Base-by-base conservation (phyloP, 1,140 invertebrate species). In the Aphidius gifuensis region DNA sequence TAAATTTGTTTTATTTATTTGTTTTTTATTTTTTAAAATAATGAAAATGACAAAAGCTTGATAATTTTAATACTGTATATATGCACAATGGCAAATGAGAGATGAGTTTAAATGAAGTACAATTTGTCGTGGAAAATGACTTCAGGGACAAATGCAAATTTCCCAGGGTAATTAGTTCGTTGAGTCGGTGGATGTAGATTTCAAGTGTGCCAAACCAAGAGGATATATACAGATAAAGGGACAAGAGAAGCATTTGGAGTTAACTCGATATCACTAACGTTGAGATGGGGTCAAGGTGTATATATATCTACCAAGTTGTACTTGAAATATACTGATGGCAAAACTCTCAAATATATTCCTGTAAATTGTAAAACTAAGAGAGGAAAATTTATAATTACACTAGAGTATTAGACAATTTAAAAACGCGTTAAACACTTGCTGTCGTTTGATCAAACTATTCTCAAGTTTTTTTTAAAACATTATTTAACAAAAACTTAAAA, bases 341-440 rank as follows among this genome's bases (percentile, higher is more conserved):
- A 32, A 32, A 32, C 23, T 32, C 23, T 32, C 23, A 32, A 32
- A 32, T 32, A 32, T 32, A 32, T 32, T 32, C 23, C 23, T 32
- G 23, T 32, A 32, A 32, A 32, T 55, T 44, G 50, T 48, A 42
- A 47, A 50, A 39, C 53, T 56, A 50, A 49, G 70, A 71, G 69
- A 70, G 74, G 69, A 63, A 68, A 74, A 74, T 73, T 73, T 71
- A 70, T 72, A 75, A 75, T 75, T 74, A 66, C 65, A 62, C 54
- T 46, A 39, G 53, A 59, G 65, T 71, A 71, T 71, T 32, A 32
- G 1, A 45, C 38, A 48, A 32, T 53, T 53, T 9, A 32, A 53
- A 53, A 53, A 53, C 40, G 50, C 50, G 32, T 53, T 7, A 11
- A 32, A 11, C 50, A 53, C 50, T 39, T 53, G 50, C n/a, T 9